Evolutionary conservation across 2,888 invertebrate species (phyloP).

Genomic region (Aphrophora alni): DNA sequence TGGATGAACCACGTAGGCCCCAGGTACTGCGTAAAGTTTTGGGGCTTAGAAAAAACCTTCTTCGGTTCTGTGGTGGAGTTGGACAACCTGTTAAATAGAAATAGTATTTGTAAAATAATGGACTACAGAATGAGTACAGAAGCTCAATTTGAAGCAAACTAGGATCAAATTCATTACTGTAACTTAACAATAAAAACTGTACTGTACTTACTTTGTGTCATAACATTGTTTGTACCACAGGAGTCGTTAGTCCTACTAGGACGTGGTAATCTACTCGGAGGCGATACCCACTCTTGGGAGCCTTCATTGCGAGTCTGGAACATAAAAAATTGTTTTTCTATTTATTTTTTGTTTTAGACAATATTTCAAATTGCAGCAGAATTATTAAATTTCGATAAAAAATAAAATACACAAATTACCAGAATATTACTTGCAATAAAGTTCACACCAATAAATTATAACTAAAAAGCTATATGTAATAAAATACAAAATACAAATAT

Average conservation of each 20-base stretch:
- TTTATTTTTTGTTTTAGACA: background rate
- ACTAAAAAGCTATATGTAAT: no score
- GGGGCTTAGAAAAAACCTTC: conserved; percentile 82
- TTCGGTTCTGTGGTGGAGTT: conserved; percentile 77
- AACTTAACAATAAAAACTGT: no score
- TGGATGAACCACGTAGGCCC: conserved; percentile 52
- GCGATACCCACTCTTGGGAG: conserved; percentile 48
- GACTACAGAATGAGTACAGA: no score
- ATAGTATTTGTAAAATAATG: background rate
- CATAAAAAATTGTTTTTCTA: conserved; percentile 14
- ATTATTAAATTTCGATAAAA: no score
- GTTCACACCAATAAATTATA: no score
- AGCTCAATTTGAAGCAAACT: background rate
- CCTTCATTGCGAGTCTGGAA: conserved; percentile 51
- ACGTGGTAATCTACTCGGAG: conserved; percentile 56
- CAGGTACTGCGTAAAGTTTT: conserved; percentile 82
- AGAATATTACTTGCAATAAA: no score
- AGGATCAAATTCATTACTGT: background rate
- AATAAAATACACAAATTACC: no score
- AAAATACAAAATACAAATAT: no score
- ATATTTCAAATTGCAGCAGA: no score
- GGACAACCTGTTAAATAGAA: conserved; percentile 65
- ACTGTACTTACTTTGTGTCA: conserved; percentile 69
- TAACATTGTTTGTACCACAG: conserved; percentile 59
- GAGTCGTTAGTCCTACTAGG: conserved; percentile 49